Percentiles rank a stretch among this genome's conserved stretches.
Evolutionary conservation across 1,140 invertebrate species (phyloP).

Genomic region (Cyclargus thomasi): DNA sequence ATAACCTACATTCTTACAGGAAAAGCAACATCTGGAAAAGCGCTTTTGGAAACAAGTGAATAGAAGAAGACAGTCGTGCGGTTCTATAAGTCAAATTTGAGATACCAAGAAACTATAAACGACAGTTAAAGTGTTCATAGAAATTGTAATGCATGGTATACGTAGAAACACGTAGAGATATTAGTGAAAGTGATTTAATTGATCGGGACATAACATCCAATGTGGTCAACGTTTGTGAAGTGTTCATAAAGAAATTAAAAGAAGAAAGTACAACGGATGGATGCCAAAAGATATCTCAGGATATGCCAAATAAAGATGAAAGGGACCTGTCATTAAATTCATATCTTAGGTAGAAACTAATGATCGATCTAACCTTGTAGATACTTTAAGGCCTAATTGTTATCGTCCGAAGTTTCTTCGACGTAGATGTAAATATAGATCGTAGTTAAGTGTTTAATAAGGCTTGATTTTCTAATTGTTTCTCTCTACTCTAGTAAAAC

Average conservation of each 20-base stretch:
- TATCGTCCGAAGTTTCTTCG: constrained; percentile 43
- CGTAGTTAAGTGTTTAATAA: constrained; percentile 37
- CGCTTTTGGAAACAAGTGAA: constrained; percentile 71
- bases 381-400: constrained; percentile 42
- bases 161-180: constrained; percentile 24
- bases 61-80: constrained; percentile 64
- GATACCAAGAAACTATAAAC: constrained; percentile 22
- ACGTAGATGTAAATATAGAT: constrained; percentile 40
- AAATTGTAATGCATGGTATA: constrained; percentile 13
- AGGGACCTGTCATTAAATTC: constrained; percentile 62
- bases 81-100: constrained; percentile 68
- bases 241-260: not conserved
- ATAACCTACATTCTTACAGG: constrained; percentile 52
- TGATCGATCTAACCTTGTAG: constrained; percentile 33
- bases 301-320: constrained; percentile 57
- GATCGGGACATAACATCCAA: constrained; percentile 19
- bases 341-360: constrained; percentile 61
- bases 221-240: not conserved
- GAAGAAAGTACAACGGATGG: constrained; percentile 18
- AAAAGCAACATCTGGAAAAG: constrained; percentile 65
- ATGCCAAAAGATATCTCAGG: constrained; percentile 50
- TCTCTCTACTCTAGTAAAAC: constrained; percentile 40
- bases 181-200: constrained; percentile 32
- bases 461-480: constrained; percentile 49
- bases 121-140: constrained; percentile 30